Evolutionary conservation across 2,797 vertebrate genomes (phyloP).

Genomic region (Mus minutoides): DNA sequence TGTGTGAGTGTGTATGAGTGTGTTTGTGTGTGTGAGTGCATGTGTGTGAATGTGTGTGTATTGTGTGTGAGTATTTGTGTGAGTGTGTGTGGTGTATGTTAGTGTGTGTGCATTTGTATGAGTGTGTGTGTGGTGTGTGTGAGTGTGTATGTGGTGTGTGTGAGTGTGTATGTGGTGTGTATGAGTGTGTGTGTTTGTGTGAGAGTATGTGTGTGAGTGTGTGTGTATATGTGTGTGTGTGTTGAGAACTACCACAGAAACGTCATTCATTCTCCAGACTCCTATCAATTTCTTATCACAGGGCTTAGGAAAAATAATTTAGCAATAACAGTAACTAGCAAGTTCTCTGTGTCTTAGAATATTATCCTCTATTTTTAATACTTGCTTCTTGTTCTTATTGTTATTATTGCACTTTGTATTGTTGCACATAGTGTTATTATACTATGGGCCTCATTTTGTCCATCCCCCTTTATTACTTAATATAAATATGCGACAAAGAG

Average conservation of each 20-base stretch:
- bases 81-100: too few species aligned
- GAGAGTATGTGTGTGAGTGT: too few species aligned
- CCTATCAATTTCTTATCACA: not conserved
- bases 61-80: too few species aligned
- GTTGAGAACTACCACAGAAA: not conserved
- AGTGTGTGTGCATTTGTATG: too few species aligned
- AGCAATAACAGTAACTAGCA: not conserved
- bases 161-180: not conserved
- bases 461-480: not conserved
- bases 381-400: not conserved
- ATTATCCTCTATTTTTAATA: not conserved
- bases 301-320: not conserved
- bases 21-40: too few species aligned
- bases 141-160: too few species aligned
- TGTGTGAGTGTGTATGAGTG: too few species aligned
- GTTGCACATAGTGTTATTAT: too few species aligned
- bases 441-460: not conserved
- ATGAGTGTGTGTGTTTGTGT: not conserved
- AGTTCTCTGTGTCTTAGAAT: not conserved
- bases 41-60: too few species aligned
- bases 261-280: not conserved
- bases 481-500: not conserved
- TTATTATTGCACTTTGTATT: not conserved
- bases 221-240: not conserved
- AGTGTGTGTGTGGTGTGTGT: too few species aligned